These are phyloP conservation scores for Caenorhabditis virilis DNA, from an alignment of 2,888 invertebrate genomes.

Conservation along the genomic window DNA sequence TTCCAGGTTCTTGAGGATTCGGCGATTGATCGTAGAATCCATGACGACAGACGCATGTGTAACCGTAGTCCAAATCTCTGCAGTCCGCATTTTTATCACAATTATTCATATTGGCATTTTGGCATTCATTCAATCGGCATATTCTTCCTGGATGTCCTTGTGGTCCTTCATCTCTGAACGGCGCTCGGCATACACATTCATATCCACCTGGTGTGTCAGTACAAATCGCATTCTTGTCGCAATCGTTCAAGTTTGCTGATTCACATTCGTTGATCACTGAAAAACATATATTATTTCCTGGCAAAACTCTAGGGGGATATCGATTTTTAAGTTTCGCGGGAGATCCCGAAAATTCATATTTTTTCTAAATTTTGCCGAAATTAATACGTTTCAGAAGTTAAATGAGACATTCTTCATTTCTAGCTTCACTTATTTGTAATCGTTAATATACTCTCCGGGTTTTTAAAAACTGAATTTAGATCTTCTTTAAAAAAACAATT, in stretches of 20 bases:
- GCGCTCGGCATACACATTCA: constrained; percentile 57
- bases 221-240: constrained; percentile 64
- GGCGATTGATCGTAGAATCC: constrained; percentile 65
- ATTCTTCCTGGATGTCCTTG: constrained; percentile 55
- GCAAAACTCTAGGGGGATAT: too few relatives aligned
- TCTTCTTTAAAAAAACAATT: too few relatives aligned
- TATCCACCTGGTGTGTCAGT: constrained; percentile 65
- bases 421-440: too few relatives aligned
- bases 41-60: constrained; percentile 56
- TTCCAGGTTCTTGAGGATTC: constrained; percentile 58
- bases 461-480: too few relatives aligned
- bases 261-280: constrained; percentile 67
- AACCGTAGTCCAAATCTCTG: constrained; percentile 61
- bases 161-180: constrained; percentile 60
- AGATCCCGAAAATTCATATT: too few relatives aligned
- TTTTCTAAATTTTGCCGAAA: too few relatives aligned
- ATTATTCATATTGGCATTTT: constrained; percentile 53
- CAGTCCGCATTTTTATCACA: constrained; percentile 64
- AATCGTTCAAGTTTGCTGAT: constrained; percentile 67
- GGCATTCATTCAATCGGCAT: constrained; percentile 65
- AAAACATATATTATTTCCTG: constrained; percentile 17
- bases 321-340: too few relatives aligned
- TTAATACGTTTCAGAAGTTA: too few relatives aligned
- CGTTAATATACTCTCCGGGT: too few relatives aligned
- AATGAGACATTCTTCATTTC: too few relatives aligned